Evolutionary conservation across 2,888 invertebrate genomes (phyloP), one percentile per base, ranked within the genome.

Genomic region (Platycnemis pennipes): DNA sequence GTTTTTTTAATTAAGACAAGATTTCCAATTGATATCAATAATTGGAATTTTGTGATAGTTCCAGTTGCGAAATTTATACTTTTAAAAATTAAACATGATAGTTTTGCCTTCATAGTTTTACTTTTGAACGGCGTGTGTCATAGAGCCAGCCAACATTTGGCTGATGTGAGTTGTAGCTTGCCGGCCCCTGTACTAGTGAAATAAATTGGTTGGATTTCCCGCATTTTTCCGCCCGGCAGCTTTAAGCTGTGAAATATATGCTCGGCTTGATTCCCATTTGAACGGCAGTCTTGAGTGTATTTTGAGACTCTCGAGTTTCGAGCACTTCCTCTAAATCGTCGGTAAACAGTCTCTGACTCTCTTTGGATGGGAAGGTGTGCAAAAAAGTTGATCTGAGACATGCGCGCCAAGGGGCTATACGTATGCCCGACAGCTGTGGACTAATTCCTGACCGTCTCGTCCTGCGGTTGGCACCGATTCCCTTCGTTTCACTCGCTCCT

Each of bases 361-460:
- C 77, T 31, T 13, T 26, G 77, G 69, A 31, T 5, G 19, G 13
- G 7, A 26, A 77, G 77, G 77, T 37, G 31, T 37, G 77, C 77
- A 77, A 77, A 77, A 77, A 77, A 77, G 77, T 77, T 77, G 37
- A 77, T 77, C 13, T 37, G 37, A 77, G 77, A 77, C 77, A 77
- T 77, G 77, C 77, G 63, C 22, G 63, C 63, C 26, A 77, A 13
- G 77, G 77, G 77, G 11, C 37, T 77, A 77, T 77, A 77, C n/a
- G 31, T 37, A 16, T 37, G 37, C n/a, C 26, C 37, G 37, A 77
- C 77, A 77, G 77, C 77, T 77, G 77, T 77, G 77, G 31, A 77
- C 77, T 77, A 77, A 77, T 77, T 77, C 31, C 77, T n/a, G 37
- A 37, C 77, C 77, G 77, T 37, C 77, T 77, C 77, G 77, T 77